These are phyloP conservation scores for Scrobipalpa costella DNA, from an alignment of 2,888 invertebrate genomes.

Conservation along the genomic window DNA sequence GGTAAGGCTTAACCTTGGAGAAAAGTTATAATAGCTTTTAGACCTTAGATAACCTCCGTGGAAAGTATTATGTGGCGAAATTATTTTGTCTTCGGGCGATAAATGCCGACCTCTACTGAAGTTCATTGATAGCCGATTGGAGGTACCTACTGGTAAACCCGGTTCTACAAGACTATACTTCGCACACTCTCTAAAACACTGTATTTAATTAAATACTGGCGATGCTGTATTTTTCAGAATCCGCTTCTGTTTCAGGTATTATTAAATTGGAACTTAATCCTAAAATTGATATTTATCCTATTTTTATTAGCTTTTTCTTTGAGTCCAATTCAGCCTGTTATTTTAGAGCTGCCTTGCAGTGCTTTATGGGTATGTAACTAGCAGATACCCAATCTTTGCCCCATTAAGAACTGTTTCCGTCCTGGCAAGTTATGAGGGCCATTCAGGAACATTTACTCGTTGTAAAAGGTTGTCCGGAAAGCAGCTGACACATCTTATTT, in stretches of 20 bases:
- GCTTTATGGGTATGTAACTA: no score
- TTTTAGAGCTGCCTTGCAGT: no score
- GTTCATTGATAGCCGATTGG: slow-evolving; percentile 29
- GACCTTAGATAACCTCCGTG: slow-evolving; percentile 42
- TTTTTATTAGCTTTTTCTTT: no score
- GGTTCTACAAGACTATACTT: slow-evolving; percentile 6
- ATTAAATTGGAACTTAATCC: no score
- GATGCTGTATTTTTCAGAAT: no score
- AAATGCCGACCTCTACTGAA: slow-evolving; percentile 36
- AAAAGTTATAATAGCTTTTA: slow-evolving; percentile 36
- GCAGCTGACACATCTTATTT: not conserved
- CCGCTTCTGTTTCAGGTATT: no score
- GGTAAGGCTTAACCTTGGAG: slow-evolving; percentile 37
- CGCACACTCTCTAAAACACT: not conserved
- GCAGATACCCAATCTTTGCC: no score
- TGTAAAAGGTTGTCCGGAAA: not conserved
- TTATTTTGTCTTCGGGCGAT: slow-evolving; percentile 38
- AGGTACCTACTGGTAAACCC: slow-evolving; percentile 1
- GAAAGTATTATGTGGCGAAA: slow-evolving; percentile 42
- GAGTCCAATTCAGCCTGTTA: no score
- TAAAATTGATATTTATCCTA: no score
- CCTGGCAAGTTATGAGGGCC: no score
- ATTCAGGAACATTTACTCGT: no score
- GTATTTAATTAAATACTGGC: not conserved
- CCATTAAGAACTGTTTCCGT: no score